These are phyloP conservation scores for Cylas formicarius DNA, from an alignment of 1,140 invertebrate genomes.

Conservation along the genomic window DNA sequence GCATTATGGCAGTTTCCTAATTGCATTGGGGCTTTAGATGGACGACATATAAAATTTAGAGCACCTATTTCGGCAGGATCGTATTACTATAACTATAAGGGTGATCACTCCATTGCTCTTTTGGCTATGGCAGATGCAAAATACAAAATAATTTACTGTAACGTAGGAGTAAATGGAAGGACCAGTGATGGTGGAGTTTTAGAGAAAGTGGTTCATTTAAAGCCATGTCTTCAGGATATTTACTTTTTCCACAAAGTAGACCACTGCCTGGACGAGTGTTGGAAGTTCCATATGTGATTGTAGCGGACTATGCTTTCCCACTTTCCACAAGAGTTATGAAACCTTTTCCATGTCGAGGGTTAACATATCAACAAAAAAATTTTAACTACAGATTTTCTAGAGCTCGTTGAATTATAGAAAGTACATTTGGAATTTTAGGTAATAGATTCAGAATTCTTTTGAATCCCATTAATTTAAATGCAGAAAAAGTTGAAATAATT, in stretches of 20 bases:
- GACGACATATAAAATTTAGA: no score
- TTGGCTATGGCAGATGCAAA: no score
- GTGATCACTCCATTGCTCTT: no score
- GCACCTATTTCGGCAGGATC: no score
- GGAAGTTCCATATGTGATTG: conserved; percentile 22
- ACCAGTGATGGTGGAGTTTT: conserved; percentile 32
- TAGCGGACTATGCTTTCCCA: conserved; percentile 46
- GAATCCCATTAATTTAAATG: conserved; percentile 5
- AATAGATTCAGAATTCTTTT: conserved; percentile 18
- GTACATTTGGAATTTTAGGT: conserved; percentile 42
- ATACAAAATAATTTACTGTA: no score
- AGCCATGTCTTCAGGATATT: background rate
- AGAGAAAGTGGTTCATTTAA: conserved; percentile 17
- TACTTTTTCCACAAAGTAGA: conserved; percentile 15
- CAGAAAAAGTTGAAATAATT: conserved; percentile 15
- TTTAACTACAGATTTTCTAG: conserved; percentile 45
- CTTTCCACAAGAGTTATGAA: conserved; percentile 42
- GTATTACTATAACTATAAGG: no score
- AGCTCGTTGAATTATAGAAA: conserved; percentile 38
- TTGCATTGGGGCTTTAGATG: no score
- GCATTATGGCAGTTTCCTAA: no score
- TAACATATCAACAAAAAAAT: conserved; percentile 37
- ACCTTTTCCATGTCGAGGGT: conserved; percentile 37
- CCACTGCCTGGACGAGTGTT: conserved; percentile 9
- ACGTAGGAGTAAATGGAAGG: conserved; percentile 30